A percentile compares a stretch with the other conserved stretches of the same genome.
Conservation (phyloP, 2,113 vertebrate genomes). For the Rhinogobius similis region DNA sequence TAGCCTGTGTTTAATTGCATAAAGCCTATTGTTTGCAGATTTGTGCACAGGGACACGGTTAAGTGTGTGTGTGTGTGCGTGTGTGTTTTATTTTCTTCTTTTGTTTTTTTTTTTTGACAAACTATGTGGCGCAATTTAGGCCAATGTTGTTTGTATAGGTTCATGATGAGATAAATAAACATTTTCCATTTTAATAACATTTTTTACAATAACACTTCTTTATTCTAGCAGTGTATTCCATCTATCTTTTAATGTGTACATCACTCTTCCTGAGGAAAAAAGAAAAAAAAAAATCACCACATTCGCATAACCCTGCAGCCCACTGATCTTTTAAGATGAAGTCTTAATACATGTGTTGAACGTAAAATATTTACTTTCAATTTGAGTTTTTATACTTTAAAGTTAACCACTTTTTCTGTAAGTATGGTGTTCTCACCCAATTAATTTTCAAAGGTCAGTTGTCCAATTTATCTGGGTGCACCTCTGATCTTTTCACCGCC, state of each 20-base stretch:
- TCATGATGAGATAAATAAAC: not conserved
- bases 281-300: no score
- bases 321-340: no score
- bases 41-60: slow-evolving; percentile 26
- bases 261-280: no score
- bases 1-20: slow-evolving; percentile 31
- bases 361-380: not conserved
- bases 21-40: slow-evolving; percentile 9
- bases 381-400: not conserved
- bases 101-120: not conserved
- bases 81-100: no score
- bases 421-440: not conserved
- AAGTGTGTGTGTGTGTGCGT: not conserved
- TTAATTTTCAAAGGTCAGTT: slow-evolving; percentile 37
- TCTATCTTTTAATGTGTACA: no score
- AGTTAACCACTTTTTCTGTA: not conserved
- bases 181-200: no score
- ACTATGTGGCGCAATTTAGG: slow-evolving; percentile 12
- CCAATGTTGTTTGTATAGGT: not conserved
- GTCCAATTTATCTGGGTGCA: slow-evolving; percentile 28
- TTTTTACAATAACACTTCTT: no score
- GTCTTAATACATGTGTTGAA: not conserved
- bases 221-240: no score
- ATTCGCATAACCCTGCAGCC: no score
- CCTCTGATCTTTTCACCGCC: slow-evolving; percentile 10